Evolutionary conservation across 2,113 vertebrate genomes (phyloP).

Genomic region (Planiliza haematocheilus): DNA sequence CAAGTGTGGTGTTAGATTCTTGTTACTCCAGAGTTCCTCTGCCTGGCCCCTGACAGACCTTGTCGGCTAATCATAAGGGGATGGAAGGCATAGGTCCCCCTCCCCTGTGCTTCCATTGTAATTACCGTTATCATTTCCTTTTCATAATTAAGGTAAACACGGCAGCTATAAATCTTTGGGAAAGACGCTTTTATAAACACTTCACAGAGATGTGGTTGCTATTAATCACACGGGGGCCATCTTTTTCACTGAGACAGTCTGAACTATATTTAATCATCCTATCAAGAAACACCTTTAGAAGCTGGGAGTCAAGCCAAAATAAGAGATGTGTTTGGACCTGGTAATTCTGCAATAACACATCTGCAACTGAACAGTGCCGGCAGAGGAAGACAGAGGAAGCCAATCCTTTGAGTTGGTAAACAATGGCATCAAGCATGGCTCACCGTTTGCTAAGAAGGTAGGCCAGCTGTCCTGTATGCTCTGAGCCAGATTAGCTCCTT

Average conservation of each 20-base stretch:
- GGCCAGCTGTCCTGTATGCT: conserved; percentile 47
- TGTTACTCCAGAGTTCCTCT: not conserved
- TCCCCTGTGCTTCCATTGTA: conserved; percentile 17
- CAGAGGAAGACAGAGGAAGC: conserved; percentile 58
- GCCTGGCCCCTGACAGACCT: not conserved
- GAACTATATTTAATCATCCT: conserved; percentile 51
- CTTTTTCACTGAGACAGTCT: conserved; percentile 30
- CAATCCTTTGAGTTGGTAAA: conserved; percentile 61
- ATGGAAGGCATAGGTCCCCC: conserved; percentile 9
- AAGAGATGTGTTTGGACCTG: conserved; percentile 40
- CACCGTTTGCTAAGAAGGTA: conserved; percentile 48
- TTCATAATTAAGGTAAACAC: conserved; percentile 50
- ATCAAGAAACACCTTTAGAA: conserved; percentile 59
- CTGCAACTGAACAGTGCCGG: conserved; percentile 57
- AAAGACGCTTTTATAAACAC: conserved; percentile 36
- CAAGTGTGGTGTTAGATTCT: not conserved
- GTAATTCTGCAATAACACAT: conserved; percentile 52
- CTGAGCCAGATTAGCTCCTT: conserved; percentile 64
- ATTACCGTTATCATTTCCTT: conserved; percentile 53
- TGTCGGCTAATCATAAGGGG: conserved; percentile 13
- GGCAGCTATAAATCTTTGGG: conserved; percentile 36
- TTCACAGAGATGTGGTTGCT: conserved; percentile 41
- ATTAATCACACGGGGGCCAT: conserved; percentile 51
- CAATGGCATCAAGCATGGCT: conserved; percentile 40
- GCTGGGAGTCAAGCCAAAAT: conserved; percentile 54